Evolutionary conservation across 2,888 invertebrate species (phyloP).

Genomic region (Synanthedon andrenaeformis): DNA sequence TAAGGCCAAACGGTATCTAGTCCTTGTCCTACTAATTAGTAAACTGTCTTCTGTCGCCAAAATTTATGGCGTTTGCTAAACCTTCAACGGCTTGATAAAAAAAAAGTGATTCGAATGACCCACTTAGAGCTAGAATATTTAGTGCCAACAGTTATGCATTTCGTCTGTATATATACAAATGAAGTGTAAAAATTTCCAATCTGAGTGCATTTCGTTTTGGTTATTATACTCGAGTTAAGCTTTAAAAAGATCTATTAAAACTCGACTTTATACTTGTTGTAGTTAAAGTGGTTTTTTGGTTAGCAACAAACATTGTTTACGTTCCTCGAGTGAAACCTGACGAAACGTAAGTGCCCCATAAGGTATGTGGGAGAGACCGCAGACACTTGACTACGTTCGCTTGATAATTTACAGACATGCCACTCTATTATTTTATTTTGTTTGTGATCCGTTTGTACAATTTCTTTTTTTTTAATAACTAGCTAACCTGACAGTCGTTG

Average conservation of each 20-base stretch:
- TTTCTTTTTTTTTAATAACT: too few species aligned
- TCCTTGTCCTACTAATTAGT: constrained; percentile 38
- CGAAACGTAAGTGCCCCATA: constrained; percentile 42
- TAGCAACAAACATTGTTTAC: constrained; percentile 33
- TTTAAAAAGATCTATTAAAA: not conserved
- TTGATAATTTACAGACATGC: constrained; percentile 21
- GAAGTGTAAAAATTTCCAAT: constrained; percentile 8
- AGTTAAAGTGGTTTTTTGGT: constrained; percentile 17
- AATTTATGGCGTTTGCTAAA: not conserved
- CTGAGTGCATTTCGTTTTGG: constrained; percentile 32
- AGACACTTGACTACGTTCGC: constrained; percentile 16
- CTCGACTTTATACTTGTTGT: constrained; percentile 9
- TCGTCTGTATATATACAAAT: not conserved
- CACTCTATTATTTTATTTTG: too few species aligned
- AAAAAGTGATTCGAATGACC: too few species aligned
- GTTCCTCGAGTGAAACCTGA: constrained; percentile 34
- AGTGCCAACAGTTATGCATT: too few species aligned
- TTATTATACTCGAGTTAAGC: constrained; percentile 9
- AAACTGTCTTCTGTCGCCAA: constrained; percentile 29
- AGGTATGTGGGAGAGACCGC: constrained; percentile 34
- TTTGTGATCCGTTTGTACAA: not conserved
- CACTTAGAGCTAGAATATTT: too few species aligned
- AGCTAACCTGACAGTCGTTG: too few species aligned
- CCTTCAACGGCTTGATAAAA: too few species aligned
- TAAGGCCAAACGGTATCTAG: constrained; percentile 4